phyloP scores from a whole-genome alignment of 2,113 vertebrate genomes.

The Leptobrachium ailaonicum region DNA sequence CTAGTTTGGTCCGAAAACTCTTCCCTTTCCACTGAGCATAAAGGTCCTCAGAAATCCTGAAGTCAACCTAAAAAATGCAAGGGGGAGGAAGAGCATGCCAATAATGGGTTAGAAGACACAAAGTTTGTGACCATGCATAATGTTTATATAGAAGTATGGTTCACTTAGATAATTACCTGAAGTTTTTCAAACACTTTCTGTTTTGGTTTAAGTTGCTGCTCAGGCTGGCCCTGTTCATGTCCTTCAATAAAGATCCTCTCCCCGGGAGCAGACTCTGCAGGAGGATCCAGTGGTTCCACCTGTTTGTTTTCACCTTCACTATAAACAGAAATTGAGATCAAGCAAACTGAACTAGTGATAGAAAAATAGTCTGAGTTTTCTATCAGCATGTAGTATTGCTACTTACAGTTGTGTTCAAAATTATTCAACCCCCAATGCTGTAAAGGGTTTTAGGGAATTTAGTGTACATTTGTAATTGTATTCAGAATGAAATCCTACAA shows the following conservation, averaged over 20 bases:
- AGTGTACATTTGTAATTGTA: too few relatives aligned
- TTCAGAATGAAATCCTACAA: too few relatives aligned
- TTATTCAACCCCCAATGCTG: too few relatives aligned
- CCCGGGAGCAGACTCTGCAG: constrained; percentile 78
- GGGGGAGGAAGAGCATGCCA: background rate
- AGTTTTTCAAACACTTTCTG: constrained; percentile 96
- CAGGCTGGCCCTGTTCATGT: constrained; percentile 79
- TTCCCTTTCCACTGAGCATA: constrained; percentile 88
- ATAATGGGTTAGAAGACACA: background rate
- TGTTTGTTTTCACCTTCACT: constrained; percentile 78
- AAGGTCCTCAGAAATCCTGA: constrained; percentile 79
- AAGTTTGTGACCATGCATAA: background rate
- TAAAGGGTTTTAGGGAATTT: too few relatives aligned
- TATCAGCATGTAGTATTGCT: too few relatives aligned
- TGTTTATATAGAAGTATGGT: too few relatives aligned
- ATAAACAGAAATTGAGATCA: background rate
- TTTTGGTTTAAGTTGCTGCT: constrained; percentile 91
- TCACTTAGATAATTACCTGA: constrained; percentile 71
- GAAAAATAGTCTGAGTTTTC: too few relatives aligned
- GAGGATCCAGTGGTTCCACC: constrained; percentile 90
- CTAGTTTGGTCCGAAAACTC: constrained; percentile 88
- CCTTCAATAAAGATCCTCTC: constrained; percentile 87
- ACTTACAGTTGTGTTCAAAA: too few relatives aligned
- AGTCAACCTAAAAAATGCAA: constrained; percentile 74
- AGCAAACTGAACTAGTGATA: too few relatives aligned